These are phyloP conservation scores for Pica pica DNA, from an alignment of 2,113 vertebrate species.

Conservation along the genomic window DNA sequence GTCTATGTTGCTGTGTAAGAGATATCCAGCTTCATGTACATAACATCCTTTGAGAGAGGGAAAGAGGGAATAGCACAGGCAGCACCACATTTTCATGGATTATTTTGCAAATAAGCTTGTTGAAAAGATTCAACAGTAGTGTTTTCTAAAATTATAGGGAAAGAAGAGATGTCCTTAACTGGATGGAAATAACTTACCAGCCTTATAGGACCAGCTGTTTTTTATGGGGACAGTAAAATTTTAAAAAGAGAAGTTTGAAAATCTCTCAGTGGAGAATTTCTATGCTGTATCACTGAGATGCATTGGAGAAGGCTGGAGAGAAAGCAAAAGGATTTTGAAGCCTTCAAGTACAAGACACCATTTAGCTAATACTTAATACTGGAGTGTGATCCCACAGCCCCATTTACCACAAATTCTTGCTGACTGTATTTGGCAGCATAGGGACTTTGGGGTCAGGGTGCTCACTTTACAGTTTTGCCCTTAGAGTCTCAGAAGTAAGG, in stretches of 20 bases:
- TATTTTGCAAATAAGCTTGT: not conserved
- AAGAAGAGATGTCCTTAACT: not conserved
- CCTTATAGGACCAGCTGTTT: not conserved
- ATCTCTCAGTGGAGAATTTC: not conserved
- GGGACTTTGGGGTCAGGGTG: conserved; percentile 21
- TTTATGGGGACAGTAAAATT: not conserved
- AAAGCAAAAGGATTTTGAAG: not conserved
- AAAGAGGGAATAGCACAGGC: not conserved
- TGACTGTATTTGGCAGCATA: conserved; percentile 16
- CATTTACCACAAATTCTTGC: not conserved
- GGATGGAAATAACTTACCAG: not conserved
- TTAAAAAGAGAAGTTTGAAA: not conserved
- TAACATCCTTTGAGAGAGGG: not conserved
- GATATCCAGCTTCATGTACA: not conserved
- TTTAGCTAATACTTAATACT: not conserved
- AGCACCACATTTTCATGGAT: not conserved
- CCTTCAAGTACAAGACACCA: not conserved
- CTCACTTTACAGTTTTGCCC: conserved; percentile 32
- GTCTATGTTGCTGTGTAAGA: not conserved
- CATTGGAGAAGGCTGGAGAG: not conserved
- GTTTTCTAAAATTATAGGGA: not conserved
- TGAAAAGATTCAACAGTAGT: not conserved
- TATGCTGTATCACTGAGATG: not conserved
- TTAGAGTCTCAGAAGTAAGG: not conserved
- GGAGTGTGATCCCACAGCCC: not conserved